These are phyloP conservation scores for Papilio aristodemus DNA, from an alignment of 1,140 invertebrate species.

Conservation along the genomic window DNA sequence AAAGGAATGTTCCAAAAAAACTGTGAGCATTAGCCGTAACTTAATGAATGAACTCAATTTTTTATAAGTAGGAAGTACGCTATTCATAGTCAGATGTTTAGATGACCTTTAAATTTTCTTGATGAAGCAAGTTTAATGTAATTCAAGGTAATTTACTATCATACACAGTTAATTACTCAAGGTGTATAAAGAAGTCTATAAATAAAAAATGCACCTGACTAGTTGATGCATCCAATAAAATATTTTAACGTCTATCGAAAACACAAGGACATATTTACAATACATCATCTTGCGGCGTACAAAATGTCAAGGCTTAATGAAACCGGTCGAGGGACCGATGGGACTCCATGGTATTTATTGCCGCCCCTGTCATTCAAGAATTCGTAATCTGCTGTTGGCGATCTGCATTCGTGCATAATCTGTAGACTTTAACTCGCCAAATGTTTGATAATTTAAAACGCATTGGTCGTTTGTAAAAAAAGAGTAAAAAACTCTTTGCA, in stretches of 20 bases:
- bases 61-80: neutral
- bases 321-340: constrained; percentile 9
- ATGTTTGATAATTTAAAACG: constrained; percentile 18
- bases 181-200: neutral
- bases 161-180: constrained; percentile 11
- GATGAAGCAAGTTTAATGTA: neutral
- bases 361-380: constrained; percentile 24
- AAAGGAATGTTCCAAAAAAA: neutral
- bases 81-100: neutral
- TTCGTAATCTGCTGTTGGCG: constrained; percentile 19
- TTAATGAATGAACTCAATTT: constrained; percentile 1
- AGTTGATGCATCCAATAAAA: constrained; percentile 24
- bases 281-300: constrained; percentile 1
- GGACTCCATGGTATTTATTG: constrained; percentile 28
- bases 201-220: constrained; percentile 21
- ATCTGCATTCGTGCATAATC: constrained; percentile 12
- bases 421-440: constrained; percentile 6
- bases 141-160: neutral
- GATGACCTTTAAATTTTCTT: neutral
- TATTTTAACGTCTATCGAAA: constrained; percentile 28
- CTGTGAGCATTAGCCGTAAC: neutral
- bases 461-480: constrained; percentile 10
- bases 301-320: constrained; percentile 22
- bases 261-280: constrained; percentile 21
- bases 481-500: neutral